Conservation (phyloP, 2,888 invertebrate genomes). For the Cephus rjabovi region DNA sequence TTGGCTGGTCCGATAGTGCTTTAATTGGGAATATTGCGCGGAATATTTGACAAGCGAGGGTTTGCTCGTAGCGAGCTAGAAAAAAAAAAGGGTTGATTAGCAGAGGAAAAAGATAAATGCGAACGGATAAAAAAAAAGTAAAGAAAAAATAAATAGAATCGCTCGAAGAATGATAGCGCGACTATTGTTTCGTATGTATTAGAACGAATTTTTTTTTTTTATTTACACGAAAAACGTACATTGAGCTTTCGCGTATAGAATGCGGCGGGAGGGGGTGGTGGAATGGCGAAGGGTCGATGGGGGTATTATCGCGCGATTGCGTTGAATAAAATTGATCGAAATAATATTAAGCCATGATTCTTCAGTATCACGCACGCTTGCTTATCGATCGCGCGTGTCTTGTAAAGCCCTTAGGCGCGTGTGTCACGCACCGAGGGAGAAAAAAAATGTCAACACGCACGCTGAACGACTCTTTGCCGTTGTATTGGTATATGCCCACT, state of each 20-base stretch:
- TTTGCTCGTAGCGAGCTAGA: not conserved
- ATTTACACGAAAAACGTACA: not conserved
- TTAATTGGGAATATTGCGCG: not conserved
- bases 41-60: not conserved
- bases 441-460: not conserved
- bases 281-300: not conserved
- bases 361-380: slow-evolving; percentile 2
- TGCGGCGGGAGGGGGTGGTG: not conserved
- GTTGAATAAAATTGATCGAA: slow-evolving; percentile 3
- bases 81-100: not conserved
- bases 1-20: not conserved
- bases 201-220: not conserved
- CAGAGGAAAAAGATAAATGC: not conserved
- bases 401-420: not conserved
- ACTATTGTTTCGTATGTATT: not conserved
- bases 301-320: not conserved
- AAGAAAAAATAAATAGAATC: not conserved
- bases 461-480: not conserved
- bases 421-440: not conserved
- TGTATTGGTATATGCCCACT: not conserved
- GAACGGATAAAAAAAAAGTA: not conserved
- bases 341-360: slow-evolving; percentile 2
- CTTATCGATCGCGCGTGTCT: not conserved
- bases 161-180: not conserved
- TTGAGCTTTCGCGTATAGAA: not conserved